phyloP scores from a whole-genome alignment of 1,140 invertebrate genomes.

The Hylyphantes graminicola region DNA sequence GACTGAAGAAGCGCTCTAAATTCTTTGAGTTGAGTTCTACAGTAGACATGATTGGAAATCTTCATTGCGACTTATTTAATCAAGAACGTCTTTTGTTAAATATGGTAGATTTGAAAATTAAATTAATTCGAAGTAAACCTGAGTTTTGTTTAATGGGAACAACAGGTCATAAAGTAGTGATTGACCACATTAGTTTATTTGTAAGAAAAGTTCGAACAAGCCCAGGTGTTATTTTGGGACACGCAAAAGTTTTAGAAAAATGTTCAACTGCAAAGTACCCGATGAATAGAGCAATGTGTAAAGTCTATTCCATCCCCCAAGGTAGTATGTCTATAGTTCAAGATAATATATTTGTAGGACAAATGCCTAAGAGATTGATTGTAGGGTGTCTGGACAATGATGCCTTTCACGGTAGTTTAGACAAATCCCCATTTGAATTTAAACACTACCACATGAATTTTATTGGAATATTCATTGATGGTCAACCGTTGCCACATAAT shows the following conservation, averaged over 20 bases:
- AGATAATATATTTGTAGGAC: constrained; percentile 35
- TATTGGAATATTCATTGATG: constrained; percentile 29
- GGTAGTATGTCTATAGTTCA: constrained; percentile 27
- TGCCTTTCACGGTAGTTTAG: background rate
- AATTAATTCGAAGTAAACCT: constrained; percentile 29
- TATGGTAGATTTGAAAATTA: constrained; percentile 25
- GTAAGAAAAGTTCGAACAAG: constrained; percentile 9
- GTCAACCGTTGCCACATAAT: constrained; percentile 27
- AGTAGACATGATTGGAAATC: constrained; percentile 15
- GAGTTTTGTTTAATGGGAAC: constrained; percentile 17
- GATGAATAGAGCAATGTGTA: background rate
- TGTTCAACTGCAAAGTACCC: constrained; percentile 14
- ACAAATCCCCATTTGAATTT: background rate
- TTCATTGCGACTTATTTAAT: constrained; percentile 17
- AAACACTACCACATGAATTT: constrained; percentile 21
- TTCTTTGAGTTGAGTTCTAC: constrained; percentile 2
- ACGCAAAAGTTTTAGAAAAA: constrained; percentile 29
- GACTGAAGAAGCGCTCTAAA: background rate
- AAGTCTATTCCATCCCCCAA: constrained; percentile 22
- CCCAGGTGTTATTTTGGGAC: constrained; percentile 4
- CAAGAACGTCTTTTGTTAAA: constrained; percentile 16
- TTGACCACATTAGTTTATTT: constrained; percentile 2
- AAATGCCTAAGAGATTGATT: constrained; percentile 16
- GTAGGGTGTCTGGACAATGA: constrained; percentile 6
- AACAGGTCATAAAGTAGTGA: background rate